Conservation (phyloP, 1,140 invertebrate species). For the Diorhabda carinulata region DNA sequence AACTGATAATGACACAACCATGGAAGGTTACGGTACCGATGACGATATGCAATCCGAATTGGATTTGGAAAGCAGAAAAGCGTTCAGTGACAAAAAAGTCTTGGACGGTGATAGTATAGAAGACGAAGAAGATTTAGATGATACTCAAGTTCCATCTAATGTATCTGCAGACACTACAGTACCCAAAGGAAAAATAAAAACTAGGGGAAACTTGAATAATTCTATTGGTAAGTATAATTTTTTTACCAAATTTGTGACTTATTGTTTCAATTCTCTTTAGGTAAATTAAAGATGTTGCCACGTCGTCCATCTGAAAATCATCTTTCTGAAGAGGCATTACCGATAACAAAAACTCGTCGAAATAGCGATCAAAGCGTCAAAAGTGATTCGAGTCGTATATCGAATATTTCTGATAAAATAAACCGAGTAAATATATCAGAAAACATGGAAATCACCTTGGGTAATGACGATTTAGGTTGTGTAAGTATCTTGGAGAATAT, state of each 20-base stretch:
- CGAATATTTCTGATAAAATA: constrained; percentile 36
- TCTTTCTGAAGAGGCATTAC: constrained; percentile 17
- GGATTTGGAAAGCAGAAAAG: constrained; percentile 26
- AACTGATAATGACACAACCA: constrained; percentile 19
- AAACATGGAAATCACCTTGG: constrained; percentile 34
- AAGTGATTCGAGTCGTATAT: constrained; percentile 31
- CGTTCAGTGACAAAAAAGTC: constrained; percentile 12
- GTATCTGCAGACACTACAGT: constrained; percentile 21
- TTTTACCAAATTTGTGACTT: background rate
- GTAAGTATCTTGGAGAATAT: constrained; percentile 25
- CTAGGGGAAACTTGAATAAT: constrained; percentile 8
- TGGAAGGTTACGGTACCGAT: constrained; percentile 37
- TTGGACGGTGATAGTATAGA: constrained; percentile 5
- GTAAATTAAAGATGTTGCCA: background rate
- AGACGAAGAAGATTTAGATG: constrained; percentile 27
- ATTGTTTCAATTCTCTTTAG: background rate
- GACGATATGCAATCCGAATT: constrained; percentile 28
- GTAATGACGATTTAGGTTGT: constrained; percentile 25
- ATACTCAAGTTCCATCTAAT: constrained; percentile 31
- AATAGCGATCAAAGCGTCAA: constrained; percentile 35
- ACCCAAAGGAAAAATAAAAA: constrained; percentile 15
- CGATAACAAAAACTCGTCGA: constrained; percentile 17
- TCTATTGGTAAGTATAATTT: constrained; percentile 14
- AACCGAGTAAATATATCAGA: constrained; percentile 32
- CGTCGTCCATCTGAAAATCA: background rate